phyloP scores from a whole-genome alignment of 2,888 invertebrate species.

The Teinopalpus imperialis region DNA sequence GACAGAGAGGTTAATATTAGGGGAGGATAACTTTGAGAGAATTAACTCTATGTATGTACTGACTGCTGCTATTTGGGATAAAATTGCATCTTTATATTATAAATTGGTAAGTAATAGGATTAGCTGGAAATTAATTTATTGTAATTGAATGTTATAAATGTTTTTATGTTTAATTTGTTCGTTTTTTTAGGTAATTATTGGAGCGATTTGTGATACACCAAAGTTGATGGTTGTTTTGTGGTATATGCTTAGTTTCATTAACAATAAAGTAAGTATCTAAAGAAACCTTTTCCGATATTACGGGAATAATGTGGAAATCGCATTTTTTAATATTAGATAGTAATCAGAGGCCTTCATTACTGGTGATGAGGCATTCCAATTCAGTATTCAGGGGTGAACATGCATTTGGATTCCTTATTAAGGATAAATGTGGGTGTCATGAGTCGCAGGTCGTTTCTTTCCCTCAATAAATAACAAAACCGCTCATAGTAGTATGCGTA shows the following conservation, averaged over 20 bases:
- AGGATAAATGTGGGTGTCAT: too few relatives aligned
- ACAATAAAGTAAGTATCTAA: conserved; percentile 1
- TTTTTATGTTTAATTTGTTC: neutral
- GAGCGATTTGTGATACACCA: conserved; percentile 2
- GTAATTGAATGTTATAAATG: too few relatives aligned
- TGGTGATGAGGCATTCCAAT: too few relatives aligned
- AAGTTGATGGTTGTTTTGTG: conserved; percentile 7
- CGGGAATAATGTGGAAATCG: too few relatives aligned
- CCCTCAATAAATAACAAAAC: too few relatives aligned
- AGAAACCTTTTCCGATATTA: too few relatives aligned
- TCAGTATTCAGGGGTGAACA: too few relatives aligned
- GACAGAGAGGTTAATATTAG: neutral
- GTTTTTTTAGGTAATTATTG: neutral
- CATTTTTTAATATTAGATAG: too few relatives aligned
- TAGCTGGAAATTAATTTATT: neutral
- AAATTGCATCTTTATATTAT: neutral
- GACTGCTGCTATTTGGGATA: neutral
- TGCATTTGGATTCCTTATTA: too few relatives aligned
- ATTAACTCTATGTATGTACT: neutral
- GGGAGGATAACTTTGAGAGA: neutral
- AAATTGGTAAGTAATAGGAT: conserved; percentile 4
- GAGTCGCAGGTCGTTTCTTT: too few relatives aligned
- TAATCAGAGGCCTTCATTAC: too few relatives aligned
- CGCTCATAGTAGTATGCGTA: too few relatives aligned
- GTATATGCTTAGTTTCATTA: neutral